Evolutionary conservation across 2,113 vertebrate species (phyloP).

Genomic region (Atrichornis clamosus): DNA sequence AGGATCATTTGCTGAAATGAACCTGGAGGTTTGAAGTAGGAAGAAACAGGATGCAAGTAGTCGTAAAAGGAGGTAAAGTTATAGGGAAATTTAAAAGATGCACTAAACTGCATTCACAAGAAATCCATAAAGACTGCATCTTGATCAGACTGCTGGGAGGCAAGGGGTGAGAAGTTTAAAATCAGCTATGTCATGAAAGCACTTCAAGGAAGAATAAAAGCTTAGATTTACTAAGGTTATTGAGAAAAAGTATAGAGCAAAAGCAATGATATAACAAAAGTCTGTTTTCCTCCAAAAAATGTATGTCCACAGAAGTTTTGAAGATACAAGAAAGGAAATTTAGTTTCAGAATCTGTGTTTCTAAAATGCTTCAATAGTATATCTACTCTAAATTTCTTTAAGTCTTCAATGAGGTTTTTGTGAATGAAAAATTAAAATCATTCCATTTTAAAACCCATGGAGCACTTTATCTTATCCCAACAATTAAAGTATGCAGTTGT

Average conservation of each 20-base stretch:
- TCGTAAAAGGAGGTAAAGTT: neutral
- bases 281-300: neutral
- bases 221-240: neutral
- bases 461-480: neutral
- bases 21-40: neutral
- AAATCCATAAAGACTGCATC: neutral
- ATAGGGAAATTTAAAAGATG: neutral
- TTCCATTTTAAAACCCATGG: neutral
- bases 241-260: neutral
- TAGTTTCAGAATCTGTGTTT: neutral
- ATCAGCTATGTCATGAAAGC: neutral
- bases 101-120: neutral
- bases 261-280: neutral
- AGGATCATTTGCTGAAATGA: neutral
- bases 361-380: neutral
- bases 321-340: neutral
- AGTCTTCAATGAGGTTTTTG: neutral
- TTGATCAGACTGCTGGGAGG: neutral
- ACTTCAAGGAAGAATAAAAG: neutral
- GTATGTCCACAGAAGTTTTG: neutral
- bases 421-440: neutral
- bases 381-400: neutral
- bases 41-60: neutral
- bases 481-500: neutral
- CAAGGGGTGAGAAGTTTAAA: neutral